phyloP scores from a whole-genome alignment of 64 coral and sea anemone species.

The Actinia tenebrosa region DNA sequence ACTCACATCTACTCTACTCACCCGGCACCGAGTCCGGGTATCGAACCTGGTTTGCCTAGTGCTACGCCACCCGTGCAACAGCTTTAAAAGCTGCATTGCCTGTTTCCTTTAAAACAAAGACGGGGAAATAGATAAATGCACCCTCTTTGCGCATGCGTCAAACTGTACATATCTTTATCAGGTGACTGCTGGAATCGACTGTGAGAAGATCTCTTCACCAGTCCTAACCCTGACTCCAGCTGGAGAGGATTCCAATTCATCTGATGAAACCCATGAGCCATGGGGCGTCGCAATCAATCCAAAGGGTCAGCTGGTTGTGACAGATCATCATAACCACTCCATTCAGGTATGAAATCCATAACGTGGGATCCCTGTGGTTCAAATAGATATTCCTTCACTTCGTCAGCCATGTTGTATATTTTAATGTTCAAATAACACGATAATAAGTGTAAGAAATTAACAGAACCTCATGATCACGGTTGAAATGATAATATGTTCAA shows the following conservation, averaged over 20 bases:
- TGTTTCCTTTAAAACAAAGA: too few relatives aligned
- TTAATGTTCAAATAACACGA: too few relatives aligned
- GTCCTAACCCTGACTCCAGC: slow-evolving; percentile 53
- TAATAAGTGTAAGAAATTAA: too few relatives aligned
- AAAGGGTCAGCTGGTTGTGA: slow-evolving; percentile 59
- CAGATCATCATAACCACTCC: slow-evolving; percentile 75
- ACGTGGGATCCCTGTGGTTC: not conserved
- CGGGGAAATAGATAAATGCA: too few relatives aligned
- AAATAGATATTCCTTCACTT: not conserved
- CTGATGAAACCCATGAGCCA: slow-evolving; percentile 70
- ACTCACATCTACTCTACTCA: too few relatives aligned
- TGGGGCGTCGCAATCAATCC: slow-evolving; percentile 71
- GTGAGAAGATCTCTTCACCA: slow-evolving; percentile 62
- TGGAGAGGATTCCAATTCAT: slow-evolving; percentile 23
- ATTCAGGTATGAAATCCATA: slow-evolving; percentile 29
- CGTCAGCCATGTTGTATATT: too few relatives aligned
- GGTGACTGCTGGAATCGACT: slow-evolving; percentile 83
- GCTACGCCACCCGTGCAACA: too few relatives aligned
- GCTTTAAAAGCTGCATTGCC: too few relatives aligned
- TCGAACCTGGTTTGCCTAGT: too few relatives aligned
- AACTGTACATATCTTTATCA: slow-evolving; percentile 7
- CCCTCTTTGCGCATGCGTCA: not conserved
- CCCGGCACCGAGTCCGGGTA: too few relatives aligned
- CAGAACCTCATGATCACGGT: too few relatives aligned
- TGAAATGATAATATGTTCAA: too few relatives aligned